These are phyloP conservation scores for Okamejei kenojei DNA, from an alignment of 2,797 vertebrate genomes.

Conservation along the genomic window DNA sequence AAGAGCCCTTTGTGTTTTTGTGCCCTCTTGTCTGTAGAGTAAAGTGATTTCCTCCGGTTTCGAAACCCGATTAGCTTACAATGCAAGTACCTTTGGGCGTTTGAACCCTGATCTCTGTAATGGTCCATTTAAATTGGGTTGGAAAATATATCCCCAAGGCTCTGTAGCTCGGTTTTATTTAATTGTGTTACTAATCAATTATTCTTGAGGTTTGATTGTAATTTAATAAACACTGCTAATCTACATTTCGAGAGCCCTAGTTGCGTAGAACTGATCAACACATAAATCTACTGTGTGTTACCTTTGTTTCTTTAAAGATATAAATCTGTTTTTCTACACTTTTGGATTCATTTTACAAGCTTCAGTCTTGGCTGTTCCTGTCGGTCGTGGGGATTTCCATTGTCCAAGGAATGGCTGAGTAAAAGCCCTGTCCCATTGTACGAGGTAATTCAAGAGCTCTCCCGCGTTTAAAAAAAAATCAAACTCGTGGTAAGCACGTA, in stretches of 20 bases:
- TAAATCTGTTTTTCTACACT: neutral
- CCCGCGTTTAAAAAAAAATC: too few species aligned
- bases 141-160: neutral
- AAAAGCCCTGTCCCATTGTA: too few species aligned
- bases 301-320: neutral
- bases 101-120: slow-evolving; percentile 12
- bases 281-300: neutral
- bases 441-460: too few species aligned
- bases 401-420: neutral
- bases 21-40: neutral
- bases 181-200: neutral
- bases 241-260: neutral
- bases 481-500: too few species aligned
- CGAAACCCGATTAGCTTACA: slow-evolving; percentile 1
- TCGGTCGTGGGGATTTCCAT: neutral
- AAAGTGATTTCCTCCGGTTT: neutral
- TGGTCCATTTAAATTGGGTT: neutral
- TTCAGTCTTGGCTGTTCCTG: neutral
- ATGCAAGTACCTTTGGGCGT: neutral
- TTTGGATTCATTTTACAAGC: neutral
- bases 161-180: neutral
- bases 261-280: neutral
- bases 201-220: neutral
- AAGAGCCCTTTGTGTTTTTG: neutral
- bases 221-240: neutral